Evolutionary conservation across 2,113 vertebrate species (phyloP), one percentile per base, ranked within the genome.

Genomic region (Nestor notabilis): DNA sequence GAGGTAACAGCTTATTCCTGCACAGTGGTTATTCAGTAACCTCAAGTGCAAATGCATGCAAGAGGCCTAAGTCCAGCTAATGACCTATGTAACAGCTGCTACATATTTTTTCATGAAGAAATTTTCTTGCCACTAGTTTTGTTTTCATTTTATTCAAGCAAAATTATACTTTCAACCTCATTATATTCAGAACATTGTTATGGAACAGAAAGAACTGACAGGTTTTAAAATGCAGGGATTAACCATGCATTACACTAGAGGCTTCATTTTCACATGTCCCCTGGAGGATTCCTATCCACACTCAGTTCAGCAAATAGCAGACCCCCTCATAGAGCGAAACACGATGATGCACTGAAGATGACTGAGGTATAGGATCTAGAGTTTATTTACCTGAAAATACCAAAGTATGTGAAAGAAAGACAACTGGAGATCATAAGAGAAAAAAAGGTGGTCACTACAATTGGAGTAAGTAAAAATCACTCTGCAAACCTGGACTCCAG

Each of bases 371-470:
- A 0, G 53, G 28, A 75, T 24, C 50, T 80, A 31, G 35, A 87
- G 10, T 87, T 85, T 56, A 35, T 85, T 29, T 55, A 24, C 50
- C 55, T 58, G 53, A 19, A 49, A 64, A 44, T 31, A 79, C 5
- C 35, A 17, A 18, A 70, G 15, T 15, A 58, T 5, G 8, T 43
- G 33, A 74, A 87, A 82, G 13, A 31, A 64, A 87, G 56, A 5
- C 0, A 11, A 31, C 17, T 50, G 17, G 14, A 64, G 21, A 72
- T 7, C 1, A 0, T 20, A 66, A 47, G 21, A 76, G 44, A 16
- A 27, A 72, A 60, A 78, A 44, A 37, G 19, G 53, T 53, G 13
- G 31, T 65, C 19, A 58, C 53, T 28, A 53, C 43, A 69, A 27
- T 2, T 18, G 49, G 6, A 78, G 13, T 20, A 65, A 56, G 27